Conservation (phyloP, 2,888 invertebrate genomes). For the Agrotis clavis region DNA sequence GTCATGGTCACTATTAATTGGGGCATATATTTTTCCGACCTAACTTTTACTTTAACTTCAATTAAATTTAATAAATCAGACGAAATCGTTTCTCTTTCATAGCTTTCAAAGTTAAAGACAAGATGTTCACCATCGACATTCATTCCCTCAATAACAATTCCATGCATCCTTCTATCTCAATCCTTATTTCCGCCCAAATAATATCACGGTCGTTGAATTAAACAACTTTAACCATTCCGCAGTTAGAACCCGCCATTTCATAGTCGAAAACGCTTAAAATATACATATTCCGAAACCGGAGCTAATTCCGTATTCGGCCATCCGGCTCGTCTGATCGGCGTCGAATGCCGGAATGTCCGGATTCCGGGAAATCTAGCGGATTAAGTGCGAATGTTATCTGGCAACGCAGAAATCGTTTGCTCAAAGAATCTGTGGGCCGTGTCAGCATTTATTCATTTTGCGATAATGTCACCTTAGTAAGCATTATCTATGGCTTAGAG, state of each 20-base stretch:
- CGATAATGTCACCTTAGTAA: conserved; percentile 63
- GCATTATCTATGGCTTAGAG: conserved; percentile 59
- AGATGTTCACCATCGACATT: background rate
- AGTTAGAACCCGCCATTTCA: conserved; percentile 32
- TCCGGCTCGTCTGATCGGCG: conserved; percentile 65
- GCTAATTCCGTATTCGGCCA: conserved; percentile 70
- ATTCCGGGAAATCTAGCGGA: conserved; percentile 49
- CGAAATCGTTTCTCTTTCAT: too few relatives aligned
- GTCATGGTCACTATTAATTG: too few relatives aligned
- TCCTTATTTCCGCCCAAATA: conserved; percentile 17
- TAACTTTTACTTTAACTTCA: too few relatives aligned
- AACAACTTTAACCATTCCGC: conserved; percentile 25
- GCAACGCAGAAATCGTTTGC: conserved; percentile 66
- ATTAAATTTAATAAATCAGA: too few relatives aligned
- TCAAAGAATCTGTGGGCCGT: conserved; percentile 64
- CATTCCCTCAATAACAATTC: background rate
- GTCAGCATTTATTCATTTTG: conserved; percentile 75
- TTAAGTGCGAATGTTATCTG: conserved; percentile 71
- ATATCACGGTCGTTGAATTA: conserved; percentile 33
- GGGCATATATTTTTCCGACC: too few relatives aligned
- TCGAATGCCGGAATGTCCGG: conserved; percentile 59
- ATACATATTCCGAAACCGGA: conserved; percentile 58
- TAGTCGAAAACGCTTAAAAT: conserved; percentile 51
- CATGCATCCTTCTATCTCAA: background rate
- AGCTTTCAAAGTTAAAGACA: too few relatives aligned